Evolutionary conservation across 2,113 vertebrate species (phyloP).

Genomic region (Galeopterus variegatus): DNA sequence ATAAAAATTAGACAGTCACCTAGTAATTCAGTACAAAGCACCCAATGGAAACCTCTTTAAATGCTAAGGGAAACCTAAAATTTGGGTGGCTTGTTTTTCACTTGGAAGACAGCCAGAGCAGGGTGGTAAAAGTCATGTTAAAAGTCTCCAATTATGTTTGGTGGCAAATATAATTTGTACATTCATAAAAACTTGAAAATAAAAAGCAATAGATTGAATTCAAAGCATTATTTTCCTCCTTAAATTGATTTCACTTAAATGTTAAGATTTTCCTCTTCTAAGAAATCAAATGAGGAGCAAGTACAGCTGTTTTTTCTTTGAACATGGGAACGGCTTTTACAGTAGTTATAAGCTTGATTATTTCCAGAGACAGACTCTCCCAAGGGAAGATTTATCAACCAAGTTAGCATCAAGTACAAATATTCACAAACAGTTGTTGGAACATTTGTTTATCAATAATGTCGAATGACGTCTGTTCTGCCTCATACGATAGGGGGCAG

Average conservation of each 20-base stretch:
- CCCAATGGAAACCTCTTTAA: not conserved
- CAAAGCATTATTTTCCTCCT: conserved; percentile 71
- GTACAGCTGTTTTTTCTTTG: conserved; percentile 81
- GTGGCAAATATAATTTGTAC: conserved; percentile 45
- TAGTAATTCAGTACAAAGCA: not conserved
- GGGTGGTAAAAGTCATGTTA: not conserved
- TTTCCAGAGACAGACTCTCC: conserved; percentile 82
- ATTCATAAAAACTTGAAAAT: conserved; percentile 63
- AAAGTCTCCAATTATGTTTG: conserved; percentile 52
- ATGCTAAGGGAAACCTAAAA: conserved; percentile 22
- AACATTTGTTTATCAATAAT: conserved; percentile 75
- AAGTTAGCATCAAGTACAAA: conserved; percentile 72
- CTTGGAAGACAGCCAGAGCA: not conserved
- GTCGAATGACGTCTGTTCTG: conserved; percentile 60
- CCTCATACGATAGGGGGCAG: not conserved
- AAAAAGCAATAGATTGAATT: conserved; percentile 69
- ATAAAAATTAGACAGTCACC: conserved; percentile 9
- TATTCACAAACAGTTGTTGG: conserved; percentile 80
- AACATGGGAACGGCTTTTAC: conserved; percentile 81
- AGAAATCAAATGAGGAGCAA: conserved; percentile 79
- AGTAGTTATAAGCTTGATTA: conserved; percentile 83
- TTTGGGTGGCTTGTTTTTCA: not conserved
- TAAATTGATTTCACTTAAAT: conserved; percentile 82
- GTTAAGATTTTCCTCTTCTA: conserved; percentile 81
- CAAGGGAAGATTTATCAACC: conserved; percentile 79